Conservation (phyloP, 1,140 invertebrate species). For the Cecropterus lyciades region DNA sequence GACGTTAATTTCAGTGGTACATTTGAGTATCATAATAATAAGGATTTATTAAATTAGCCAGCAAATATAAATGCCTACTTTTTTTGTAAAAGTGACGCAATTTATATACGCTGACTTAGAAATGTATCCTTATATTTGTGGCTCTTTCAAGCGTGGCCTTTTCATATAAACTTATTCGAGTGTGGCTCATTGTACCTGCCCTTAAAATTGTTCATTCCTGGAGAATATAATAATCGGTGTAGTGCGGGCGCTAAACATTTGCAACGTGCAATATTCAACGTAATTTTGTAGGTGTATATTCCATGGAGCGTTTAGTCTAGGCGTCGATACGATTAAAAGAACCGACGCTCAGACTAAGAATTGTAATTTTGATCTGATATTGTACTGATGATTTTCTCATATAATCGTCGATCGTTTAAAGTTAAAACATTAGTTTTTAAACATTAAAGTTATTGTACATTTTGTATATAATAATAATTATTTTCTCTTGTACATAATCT, state of each 20-base stretch:
- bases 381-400: constrained; percentile 46
- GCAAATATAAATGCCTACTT: constrained; percentile 24
- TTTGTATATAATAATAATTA: constrained; percentile 50
- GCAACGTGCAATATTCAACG: constrained; percentile 56
- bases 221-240: constrained; percentile 25
- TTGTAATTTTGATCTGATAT: constrained; percentile 52
- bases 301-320: constrained; percentile 40
- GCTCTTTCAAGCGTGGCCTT: constrained; percentile 33
- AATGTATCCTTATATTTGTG: constrained; percentile 29
- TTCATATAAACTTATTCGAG: constrained; percentile 14
- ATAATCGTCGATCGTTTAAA: constrained; percentile 37
- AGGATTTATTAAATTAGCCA: background rate
- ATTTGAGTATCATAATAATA: background rate
- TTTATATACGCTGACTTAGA: constrained; percentile 5
- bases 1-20: background rate
- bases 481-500: constrained; percentile 67
- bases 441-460: constrained; percentile 47
- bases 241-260: constrained; percentile 43
- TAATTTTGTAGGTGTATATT: constrained; percentile 42
- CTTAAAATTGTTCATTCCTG: constrained; percentile 43
- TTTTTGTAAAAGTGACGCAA: constrained; percentile 21
- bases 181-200: constrained; percentile 37
- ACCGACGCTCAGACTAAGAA: constrained; percentile 7
- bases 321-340: background rate
- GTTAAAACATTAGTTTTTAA: constrained; percentile 29